A percentile compares a stretch with the other conserved stretches of the same genome.
phyloP scores from a whole-genome alignment of 2,113 vertebrate genomes.

The Crotalus helleri region DNA sequence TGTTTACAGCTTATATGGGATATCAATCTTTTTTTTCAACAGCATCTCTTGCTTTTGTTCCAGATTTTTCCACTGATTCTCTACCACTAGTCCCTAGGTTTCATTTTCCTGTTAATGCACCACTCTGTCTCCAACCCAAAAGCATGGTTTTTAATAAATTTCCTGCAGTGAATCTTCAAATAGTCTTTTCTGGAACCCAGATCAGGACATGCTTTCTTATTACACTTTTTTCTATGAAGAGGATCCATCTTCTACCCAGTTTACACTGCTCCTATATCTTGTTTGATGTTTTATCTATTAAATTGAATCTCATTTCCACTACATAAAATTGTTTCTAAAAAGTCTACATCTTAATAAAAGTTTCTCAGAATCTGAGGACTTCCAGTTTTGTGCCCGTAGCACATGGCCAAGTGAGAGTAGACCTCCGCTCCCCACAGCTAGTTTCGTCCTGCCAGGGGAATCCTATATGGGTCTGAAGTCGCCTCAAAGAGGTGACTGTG shows the following conservation, averaged over 20 bases:
- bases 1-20: not conserved
- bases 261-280: not conserved
- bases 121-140: not conserved
- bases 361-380: not conserved
- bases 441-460: too few species aligned
- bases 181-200: not conserved
- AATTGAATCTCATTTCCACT: not conserved
- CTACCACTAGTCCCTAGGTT: not conserved
- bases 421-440: too few species aligned
- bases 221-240: not conserved
- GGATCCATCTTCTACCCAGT: not conserved
- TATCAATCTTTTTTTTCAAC: not conserved
- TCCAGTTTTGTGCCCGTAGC: too few species aligned
- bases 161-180: not conserved
- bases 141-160: not conserved
- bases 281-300: not conserved
- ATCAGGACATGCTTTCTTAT: not conserved
- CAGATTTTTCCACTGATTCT: not conserved
- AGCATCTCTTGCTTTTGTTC: not conserved
- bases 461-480: too few species aligned
- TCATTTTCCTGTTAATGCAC: not conserved
- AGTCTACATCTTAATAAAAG: not conserved
- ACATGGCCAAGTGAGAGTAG: too few species aligned
- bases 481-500: too few species aligned
- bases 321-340: not conserved